phyloP scores from a whole-genome alignment of 2,797 vertebrate genomes.

The Tenualosa thibaudeaui region DNA sequence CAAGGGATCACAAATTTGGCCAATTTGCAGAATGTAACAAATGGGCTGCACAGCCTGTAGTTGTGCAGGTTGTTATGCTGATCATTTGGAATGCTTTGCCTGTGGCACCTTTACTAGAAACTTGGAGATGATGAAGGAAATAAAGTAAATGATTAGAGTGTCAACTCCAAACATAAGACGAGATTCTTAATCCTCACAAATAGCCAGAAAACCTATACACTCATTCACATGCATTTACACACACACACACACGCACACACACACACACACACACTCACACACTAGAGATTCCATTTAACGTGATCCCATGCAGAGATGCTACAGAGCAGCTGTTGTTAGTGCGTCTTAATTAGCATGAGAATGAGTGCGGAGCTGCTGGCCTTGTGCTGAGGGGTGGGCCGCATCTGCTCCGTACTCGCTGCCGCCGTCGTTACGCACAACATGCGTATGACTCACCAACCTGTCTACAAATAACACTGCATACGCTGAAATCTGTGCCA shows the following conservation, averaged over 20 bases:
- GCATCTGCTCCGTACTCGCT: not conserved
- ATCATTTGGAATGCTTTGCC: not conserved
- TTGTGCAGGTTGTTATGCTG: not conserved
- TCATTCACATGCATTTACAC: not conserved
- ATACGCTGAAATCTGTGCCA: slow-evolving; percentile 4
- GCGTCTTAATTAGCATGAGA: slow-evolving; percentile 23
- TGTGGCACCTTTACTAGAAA: not conserved
- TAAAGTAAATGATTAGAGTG: not conserved
- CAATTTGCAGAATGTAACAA: slow-evolving; percentile 6
- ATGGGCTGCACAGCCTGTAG: not conserved
- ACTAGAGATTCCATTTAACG: slow-evolving; percentile 2
- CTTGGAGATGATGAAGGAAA: not conserved
- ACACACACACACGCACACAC: slow-evolving; percentile 3
- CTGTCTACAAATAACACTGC: not conserved
- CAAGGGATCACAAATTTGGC: slow-evolving; percentile 11
- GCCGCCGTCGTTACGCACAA: not conserved
- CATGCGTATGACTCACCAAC: not conserved
- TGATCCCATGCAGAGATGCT: slow-evolving; percentile 4
- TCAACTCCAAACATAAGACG: not conserved
- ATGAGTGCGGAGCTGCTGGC: not conserved
- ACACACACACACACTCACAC: not conserved
- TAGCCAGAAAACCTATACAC: not conserved
- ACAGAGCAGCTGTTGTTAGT: slow-evolving; percentile 21
- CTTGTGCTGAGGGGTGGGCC: not conserved
- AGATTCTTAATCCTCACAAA: not conserved